Evolutionary conservation across 2,888 invertebrate species (phyloP), one percentile per base, ranked within the genome.

Genomic region (Apocheima hispidaria): DNA sequence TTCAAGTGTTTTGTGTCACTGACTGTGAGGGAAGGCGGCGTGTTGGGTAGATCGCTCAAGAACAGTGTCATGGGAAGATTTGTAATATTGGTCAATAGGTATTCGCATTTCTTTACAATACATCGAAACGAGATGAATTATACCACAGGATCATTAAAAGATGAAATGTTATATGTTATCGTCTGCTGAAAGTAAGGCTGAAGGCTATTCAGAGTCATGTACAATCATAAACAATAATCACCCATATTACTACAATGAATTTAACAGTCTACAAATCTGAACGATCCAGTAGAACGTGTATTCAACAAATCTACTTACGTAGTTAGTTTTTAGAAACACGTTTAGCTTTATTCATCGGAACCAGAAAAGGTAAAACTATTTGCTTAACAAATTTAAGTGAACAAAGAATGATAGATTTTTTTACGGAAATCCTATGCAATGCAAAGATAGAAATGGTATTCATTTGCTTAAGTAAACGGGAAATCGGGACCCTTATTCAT

Each of bases 1-100:
- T 44, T 76, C 70, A 74, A 77, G 73, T 70, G 69, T 66, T 78
- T 70, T 76, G 72, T 82, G 78, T 63, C 79, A 72, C 65, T 81
- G 84, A 81, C 82, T 81, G 77, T 76, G 77, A 77, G 69, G 73
- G 72, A 80, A 81, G 71, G 65, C 64, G 65, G 58, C 23, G 61
- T 53, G 46, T 53, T 54, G 38, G 43, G 28, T 51, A 52, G 18
- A 56, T 41, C 28, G 10, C 43, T 57, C 43, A 50, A 28, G 50
- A 36, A 35, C 35, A 23, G 16, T 7, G 30, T 53, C 30, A 53
- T 33, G n/a, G 14, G 20, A 41, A n/a, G 23, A 33, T 12, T 26
- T 38, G 14, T 5, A 26, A 38, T 14, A 38, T 28, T 7, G 1
- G 12, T 12, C 2, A 18, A 7, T 21, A 20, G 20, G 20, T 35